Percentiles rank a stretch among this genome's conserved stretches.
Conservation (phyloP, 2,113 vertebrate species). For the Gopherus flavomarginatus region DNA sequence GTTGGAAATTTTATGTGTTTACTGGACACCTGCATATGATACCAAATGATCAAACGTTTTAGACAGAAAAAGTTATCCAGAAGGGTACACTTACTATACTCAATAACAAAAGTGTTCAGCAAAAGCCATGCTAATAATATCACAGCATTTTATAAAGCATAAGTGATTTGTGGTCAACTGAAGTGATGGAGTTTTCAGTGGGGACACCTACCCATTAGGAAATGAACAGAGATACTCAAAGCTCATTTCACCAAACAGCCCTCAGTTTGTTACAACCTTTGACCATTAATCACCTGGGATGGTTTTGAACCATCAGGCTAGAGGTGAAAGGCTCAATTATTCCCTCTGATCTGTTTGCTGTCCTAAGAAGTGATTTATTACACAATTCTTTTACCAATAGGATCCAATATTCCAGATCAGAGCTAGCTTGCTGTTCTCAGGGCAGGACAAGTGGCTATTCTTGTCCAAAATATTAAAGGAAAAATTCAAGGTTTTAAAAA, state of each 20-base stretch:
- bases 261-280: neutral
- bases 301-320: neutral
- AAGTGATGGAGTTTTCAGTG: neutral
- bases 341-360: neutral
- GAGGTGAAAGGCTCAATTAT: neutral
- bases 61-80: constrained; percentile 60
- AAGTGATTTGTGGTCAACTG: constrained; percentile 80
- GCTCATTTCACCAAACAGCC: constrained; percentile 13
- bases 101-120: constrained; percentile 78
- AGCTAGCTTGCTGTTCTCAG: neutral
- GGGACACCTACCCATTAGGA: neutral
- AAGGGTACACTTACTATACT: constrained; percentile 68
- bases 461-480: constrained; percentile 6
- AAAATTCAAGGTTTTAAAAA: constrained; percentile 5
- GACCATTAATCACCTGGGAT: neutral
- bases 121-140: constrained; percentile 86
- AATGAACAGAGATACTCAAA: neutral
- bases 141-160: constrained; percentile 86
- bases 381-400: neutral
- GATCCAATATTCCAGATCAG: neutral
- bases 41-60: constrained; percentile 62
- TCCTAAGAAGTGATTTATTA: neutral
- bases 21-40: constrained; percentile 77
- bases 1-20: constrained; percentile 61
- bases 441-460: neutral